A percentile compares a stretch with the other conserved stretches of the same genome.
Conservation (phyloP, 2,113 vertebrate species). For the Solea solea region DNA sequence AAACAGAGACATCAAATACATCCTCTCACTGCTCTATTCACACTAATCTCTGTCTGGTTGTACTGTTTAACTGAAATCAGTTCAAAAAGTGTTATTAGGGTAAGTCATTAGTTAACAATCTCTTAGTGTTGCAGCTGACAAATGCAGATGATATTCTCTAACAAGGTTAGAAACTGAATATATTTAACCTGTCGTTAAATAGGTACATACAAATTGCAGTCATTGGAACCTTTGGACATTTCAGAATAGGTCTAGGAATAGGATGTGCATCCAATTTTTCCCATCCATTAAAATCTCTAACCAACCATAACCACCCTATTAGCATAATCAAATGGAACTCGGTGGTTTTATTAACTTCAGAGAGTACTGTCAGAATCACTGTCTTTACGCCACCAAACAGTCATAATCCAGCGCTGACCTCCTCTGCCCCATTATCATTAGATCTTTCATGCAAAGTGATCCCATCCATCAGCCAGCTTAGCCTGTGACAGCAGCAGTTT, state of each 20-base stretch:
- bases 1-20: conserved; percentile 39
- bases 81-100: conserved; percentile 17
- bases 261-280: conserved; percentile 7
- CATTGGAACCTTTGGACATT: conserved; percentile 3
- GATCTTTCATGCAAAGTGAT: conserved; percentile 41
- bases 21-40: conserved; percentile 18
- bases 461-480: conserved; percentile 60
- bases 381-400: conserved; percentile 16
- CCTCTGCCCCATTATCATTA: conserved; percentile 47
- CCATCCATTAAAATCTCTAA: conserved; percentile 30
- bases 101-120: conserved; percentile 18
- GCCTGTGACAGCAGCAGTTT: conserved; percentile 50
- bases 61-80: conserved; percentile 1
- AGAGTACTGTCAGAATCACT: conserved; percentile 3
- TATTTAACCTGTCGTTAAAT: conserved; percentile 3
- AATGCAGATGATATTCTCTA: conserved; percentile 17
- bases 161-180: background rate
- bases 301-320: conserved; percentile 34
- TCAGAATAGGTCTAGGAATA: conserved; percentile 1
- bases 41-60: conserved; percentile 25
- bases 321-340: conserved; percentile 23
- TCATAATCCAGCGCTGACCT: conserved; percentile 39
- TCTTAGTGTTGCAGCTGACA: conserved; percentile 6
- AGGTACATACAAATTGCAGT: background rate
- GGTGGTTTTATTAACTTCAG: conserved; percentile 17